Base-by-base conservation (phyloP, 2,888 invertebrate genomes). In the Syrista parreyssii region DNA sequence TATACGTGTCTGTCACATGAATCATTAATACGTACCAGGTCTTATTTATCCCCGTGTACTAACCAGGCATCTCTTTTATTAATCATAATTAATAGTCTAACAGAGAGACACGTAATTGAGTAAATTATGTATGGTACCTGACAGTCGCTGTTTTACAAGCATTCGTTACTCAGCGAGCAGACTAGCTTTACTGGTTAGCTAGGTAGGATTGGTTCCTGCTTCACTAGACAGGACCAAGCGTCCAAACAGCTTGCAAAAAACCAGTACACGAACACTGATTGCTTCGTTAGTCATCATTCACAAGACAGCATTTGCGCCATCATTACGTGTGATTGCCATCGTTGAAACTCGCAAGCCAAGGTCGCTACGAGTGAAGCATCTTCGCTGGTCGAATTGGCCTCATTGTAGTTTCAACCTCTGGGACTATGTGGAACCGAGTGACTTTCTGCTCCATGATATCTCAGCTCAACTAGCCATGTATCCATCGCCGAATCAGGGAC, bases 31-130 rank as follows among this genome's bases (percentile, higher is more conserved):
- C 12, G 9, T 71, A 12, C 15, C 71, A 33, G 71, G 2, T 71
- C 71, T 32, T 23, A 33, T 33, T 71, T 71, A 32, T 71, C 31
- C 31, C 71, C 71, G 12, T 33, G 32, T 12, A 71, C 71, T 6
- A 23, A 33, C 71, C 12, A 6, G 79, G 77, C 80, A 74, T 78
- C 73, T 73, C 32, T 73, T 74, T 83, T 82, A 83, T 86, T 86
- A 86, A 87, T 84, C 83, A 82, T 86, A 84, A 88, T 88, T 86
- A 86, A 87, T 86, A 83, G 82, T 81, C 82, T 77, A 78, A 68
- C 80, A 74, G 80, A 30, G 73, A 76, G 78, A 79, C 80, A 78
- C 82, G 84, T 83, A 84, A 84, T 84, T 83, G 84, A 81, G 82
- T 83, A 84, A 82, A 75, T 78, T 81, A 75, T 80, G 80, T 79